Evolutionary conservation across 2,113 vertebrate species (phyloP).

Genomic region (Protomyctophum bolini): DNA sequence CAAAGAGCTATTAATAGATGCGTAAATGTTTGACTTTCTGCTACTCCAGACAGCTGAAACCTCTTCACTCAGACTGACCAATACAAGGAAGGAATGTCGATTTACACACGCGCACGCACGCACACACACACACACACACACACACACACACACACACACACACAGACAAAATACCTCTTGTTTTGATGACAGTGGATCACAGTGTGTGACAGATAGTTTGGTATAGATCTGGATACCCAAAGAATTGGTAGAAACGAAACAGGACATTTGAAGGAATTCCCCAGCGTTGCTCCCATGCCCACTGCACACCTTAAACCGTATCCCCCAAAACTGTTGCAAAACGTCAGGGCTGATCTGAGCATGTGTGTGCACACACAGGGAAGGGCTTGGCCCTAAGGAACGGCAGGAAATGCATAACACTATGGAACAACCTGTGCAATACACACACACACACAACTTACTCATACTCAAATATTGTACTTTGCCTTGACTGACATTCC

Average conservation of each 20-base stretch:
- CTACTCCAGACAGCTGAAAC: conserved; percentile 54
- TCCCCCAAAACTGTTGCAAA: conserved; percentile 55
- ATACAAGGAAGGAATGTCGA: conserved; percentile 59
- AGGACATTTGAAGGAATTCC: conserved; percentile 5
- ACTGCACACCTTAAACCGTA: conserved; percentile 46
- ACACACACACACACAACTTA: conserved; percentile 5
- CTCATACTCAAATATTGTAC: conserved; percentile 23
- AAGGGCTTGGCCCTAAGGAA: conserved; percentile 42
- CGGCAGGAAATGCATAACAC: conserved; percentile 56
- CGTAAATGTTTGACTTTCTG: conserved; percentile 57
- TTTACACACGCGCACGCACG: conserved; percentile 1
- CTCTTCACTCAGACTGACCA: conserved; percentile 59
- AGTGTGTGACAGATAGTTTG: background rate
- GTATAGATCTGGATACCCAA: background rate
- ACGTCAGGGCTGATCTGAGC: conserved; percentile 48
- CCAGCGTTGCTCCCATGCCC: conserved; percentile 28
- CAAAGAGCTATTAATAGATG: conserved; percentile 56
- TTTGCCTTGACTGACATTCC: conserved; percentile 34
- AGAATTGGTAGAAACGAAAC: background rate
- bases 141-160: conserved; percentile 8
- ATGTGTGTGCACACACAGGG: conserved; percentile 49
- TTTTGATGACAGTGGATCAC: conserved; percentile 42
- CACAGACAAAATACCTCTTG: conserved; percentile 48
- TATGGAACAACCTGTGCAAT: conserved; percentile 3
- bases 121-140: conserved; percentile 39